phyloP scores from a whole-genome alignment of 1,140 invertebrate genomes.

The Ips typographus region DNA sequence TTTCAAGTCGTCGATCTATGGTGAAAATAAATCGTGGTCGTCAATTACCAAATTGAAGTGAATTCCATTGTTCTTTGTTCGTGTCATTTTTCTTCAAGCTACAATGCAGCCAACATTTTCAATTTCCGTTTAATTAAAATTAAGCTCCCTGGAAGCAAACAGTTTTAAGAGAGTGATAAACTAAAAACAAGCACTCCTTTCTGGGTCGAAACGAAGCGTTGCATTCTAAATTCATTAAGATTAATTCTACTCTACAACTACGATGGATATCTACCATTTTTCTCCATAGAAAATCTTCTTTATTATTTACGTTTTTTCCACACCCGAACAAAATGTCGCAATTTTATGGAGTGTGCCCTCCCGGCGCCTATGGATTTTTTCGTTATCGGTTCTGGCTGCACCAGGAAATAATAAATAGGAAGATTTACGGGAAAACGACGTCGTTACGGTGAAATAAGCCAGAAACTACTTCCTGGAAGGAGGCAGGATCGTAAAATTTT shows the following conservation, averaged over 20 bases:
- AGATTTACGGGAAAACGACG: not conserved
- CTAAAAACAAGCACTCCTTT: constrained; percentile 5
- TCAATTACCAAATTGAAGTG: not conserved
- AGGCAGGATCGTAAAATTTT: not conserved
- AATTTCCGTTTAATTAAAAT: constrained; percentile 1
- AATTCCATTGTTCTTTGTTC: not conserved
- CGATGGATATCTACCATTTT: constrained; percentile 7
- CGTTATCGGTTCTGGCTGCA: not conserved
- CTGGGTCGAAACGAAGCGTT: constrained; percentile 6
- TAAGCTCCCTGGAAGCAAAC: not conserved
- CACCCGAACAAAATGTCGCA: too few relatives aligned
- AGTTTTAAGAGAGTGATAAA: constrained; percentile 3
- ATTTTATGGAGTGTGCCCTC: too few relatives aligned
- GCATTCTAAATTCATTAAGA: constrained; percentile 16
- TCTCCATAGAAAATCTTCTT: not conserved
- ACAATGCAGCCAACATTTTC: not conserved
- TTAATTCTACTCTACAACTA: not conserved
- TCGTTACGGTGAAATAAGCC: not conserved
- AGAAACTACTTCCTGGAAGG: constrained; percentile 2
- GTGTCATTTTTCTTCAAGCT: not conserved
- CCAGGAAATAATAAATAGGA: constrained; percentile 2
- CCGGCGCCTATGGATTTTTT: not conserved
- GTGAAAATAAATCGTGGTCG: not conserved
- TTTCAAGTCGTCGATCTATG: not conserved
- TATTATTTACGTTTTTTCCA: too few relatives aligned